Base-by-base conservation (phyloP, 2,888 invertebrate species). In the Scaptomyza flava region DNA sequence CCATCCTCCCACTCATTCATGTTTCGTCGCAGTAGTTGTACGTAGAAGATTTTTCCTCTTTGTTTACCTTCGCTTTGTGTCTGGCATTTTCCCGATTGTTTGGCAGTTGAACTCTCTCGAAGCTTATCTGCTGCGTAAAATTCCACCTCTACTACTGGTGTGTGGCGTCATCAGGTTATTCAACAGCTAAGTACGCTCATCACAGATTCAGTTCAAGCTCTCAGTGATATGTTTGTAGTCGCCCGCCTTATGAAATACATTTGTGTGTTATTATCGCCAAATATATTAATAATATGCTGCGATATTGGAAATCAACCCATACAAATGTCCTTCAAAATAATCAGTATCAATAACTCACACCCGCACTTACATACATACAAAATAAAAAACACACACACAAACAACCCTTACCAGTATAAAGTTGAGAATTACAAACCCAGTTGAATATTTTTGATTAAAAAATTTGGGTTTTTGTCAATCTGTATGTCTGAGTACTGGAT, bases 91-190 rank as follows among this genome's bases (percentile, higher is more conserved):
- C 58, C 41, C 54, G 51, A 45, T 46, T 50, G 50, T 66, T 56
- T 31, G 61, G 34, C 30, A 53, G 43, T 52, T 66, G 60, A 79
- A 68, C 79, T 54, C 58, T 66, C 58, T 66, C 38, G 36, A 43
- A 36, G 77, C 73, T 82, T 75, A 75, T 74, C 81, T 88, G 88
- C 81, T 86, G 82, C 88, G 82, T 87, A 83, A 88, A 88, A 83
- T 81, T 88, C 57, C 73, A 68, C 62, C 45, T 46, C 57, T 45
- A n/a, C 14, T 34, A 38, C 27, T 14, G 33, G 20, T 23, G 38
- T 57, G 70, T 74, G 72, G 64, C 73, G 76, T 73, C 78, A 75
- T 73, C 75, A 67, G 66, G 56, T 30, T 38, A 70, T 82, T 79
- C 81, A 75, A 71, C 70, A 83, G 77, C 73, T 63, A 38, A 9